Evolutionary conservation across 2,113 vertebrate genomes (phyloP), one percentile per base, ranked within the genome.

Genomic region (Verasper variegatus): DNA sequence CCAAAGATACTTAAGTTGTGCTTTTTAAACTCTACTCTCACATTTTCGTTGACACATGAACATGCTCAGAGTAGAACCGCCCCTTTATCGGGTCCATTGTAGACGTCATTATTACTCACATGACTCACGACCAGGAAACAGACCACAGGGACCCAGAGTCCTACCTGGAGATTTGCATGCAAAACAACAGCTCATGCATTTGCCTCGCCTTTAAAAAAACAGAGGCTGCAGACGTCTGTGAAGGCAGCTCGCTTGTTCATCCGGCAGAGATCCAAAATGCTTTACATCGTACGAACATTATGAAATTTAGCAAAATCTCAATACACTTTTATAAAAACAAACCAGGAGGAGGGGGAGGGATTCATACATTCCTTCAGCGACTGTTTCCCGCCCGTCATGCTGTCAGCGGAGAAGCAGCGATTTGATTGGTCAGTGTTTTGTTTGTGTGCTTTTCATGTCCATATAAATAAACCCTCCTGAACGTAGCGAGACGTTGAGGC

Each of bases 241-340:
- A 92, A 92, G 89, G 85, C 93, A 94, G 85, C 94, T 92, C 89
- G 82, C 94, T 95, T 90, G 26, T 92, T 84, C 20, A 90, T 93
- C 42, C 42, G 4, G 37, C 37, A 40, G 37, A 40, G 89, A 95
- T 95, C 94, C 95, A 96, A 97, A 97, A 96, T 94, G 94, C 95
- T 96, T 96, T 94, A 96, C 92, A 95, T 93, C 94, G 89, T 96
- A 98, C 95, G 94, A 95, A 96, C 95, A 90, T 95, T 96, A 97
- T 91, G 95, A 97, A 98, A 97, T 96, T 94, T 96, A 95, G 95
- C 95, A 97, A 98, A 98, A 96, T 95, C 92, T 96, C 93, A 89
- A 95, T 94, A 96, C 96, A 97, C 95, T 92, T 92, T 95, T 97
- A 97, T 96, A 97, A 97, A 98, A 96, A 84, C 86, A 82, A 93